Evolutionary conservation across 2,888 invertebrate genomes (phyloP).

Genomic region (Achlya flavicornis): DNA sequence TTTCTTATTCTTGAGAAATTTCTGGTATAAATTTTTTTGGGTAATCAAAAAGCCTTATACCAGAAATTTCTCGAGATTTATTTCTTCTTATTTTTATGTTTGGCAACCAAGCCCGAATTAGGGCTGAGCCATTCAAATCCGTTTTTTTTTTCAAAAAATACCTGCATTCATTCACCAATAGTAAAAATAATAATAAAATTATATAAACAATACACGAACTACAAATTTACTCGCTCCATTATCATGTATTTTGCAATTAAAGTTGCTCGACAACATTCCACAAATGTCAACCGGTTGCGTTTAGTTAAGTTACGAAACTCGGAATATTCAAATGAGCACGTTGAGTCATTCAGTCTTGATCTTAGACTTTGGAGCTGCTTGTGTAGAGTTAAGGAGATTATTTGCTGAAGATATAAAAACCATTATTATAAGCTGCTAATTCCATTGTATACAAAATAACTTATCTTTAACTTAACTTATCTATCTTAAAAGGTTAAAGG

Average conservation of each 20-base stretch:
- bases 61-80: no score
- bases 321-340: background rate
- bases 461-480: no score
- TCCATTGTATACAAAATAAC: background rate
- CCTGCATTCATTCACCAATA: no score
- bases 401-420: background rate
- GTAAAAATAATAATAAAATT: no score
- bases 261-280: conserved; percentile 5
- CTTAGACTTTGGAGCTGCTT: background rate
- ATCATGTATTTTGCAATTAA: conserved; percentile 5
- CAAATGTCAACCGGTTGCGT: conserved; percentile 5
- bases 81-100: no score
- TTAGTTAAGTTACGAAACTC: conserved; percentile 8
- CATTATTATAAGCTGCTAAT: background rate
- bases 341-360: conserved; percentile 11
- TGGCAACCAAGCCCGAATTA: no score
- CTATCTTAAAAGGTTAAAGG: no score
- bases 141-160: no score
- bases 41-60: background rate
- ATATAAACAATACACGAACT: background rate
- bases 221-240: background rate
- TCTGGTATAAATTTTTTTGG: background rate
- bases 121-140: no score
- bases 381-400: background rate
- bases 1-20: background rate